Evolutionary conservation across 2,888 invertebrate species (phyloP), one percentile per base, ranked within the genome.

Genomic region (Ormyrus labotus): DNA sequence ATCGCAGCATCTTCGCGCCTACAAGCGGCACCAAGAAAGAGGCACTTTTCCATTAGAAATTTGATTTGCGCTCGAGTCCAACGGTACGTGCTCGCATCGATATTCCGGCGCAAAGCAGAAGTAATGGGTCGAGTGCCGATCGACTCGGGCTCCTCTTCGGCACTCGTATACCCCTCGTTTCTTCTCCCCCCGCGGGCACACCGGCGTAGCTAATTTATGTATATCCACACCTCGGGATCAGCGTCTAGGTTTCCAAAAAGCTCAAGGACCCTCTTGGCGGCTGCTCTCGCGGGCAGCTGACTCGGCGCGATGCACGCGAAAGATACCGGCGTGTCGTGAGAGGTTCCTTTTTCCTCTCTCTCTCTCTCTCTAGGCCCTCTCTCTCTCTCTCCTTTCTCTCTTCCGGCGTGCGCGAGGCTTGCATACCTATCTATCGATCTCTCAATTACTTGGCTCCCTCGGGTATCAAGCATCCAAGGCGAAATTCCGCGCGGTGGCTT

Each of bases 131-230:
- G 75, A 83, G 83, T 76, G 80, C 81, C 80, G 74, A 82, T 84
- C 73, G 76, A 79, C n/a, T 65, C 73, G 72, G 19, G 74, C 61
- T 47, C 10, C 47, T 63, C 63, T 8, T 63, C 34, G 34, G 34
- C 34, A 34, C 34, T 45, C 55, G 68, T 63, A 34, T 63, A 34
- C 48, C 67, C 48, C 53, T 55, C 70, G 53, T 34, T 1, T 3
- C 34, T 2, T 2, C 34, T 34, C 34, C 6, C 50, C 13, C 6
- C 48, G 68, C 45, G 65, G 63, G 79, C 67, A 34, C 34, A 34
- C 34, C 34, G 34, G 34, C 34, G 34, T 0, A 74, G 81, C 83
- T 85, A 86, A 87, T 86, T 87, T 85, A 86, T 85, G 85, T 84
- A 75, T 82, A 81, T 83, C 83, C 84, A 84, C 83, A 84, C 82